Evolutionary conservation across 2,113 vertebrate genomes (phyloP), one percentile per base, ranked within the genome.

Genomic region (Okapia johnstoni): DNA sequence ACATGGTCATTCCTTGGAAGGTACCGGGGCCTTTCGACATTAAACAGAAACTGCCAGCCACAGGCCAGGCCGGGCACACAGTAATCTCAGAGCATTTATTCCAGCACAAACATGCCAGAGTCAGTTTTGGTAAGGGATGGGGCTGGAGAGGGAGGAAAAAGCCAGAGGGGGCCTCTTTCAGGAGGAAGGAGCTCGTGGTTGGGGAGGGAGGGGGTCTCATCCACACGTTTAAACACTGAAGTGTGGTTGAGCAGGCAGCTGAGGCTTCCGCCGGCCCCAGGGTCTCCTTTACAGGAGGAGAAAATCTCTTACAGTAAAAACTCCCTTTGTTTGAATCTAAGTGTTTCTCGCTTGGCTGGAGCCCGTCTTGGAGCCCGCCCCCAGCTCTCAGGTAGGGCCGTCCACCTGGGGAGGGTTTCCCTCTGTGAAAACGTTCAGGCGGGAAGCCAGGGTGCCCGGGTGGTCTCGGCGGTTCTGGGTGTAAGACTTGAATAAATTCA

Each of bases 81-180:
- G 96, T 98, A 98, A 97, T 98, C 97, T 93, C 98, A 97, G 96
- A 97, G 96, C 97, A 94, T 90, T 98, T 97, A 98, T 97, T 97
- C 97, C 94, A 93, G 60, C 8, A 15, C 50, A 43, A 6, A n/a
- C 23, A 15, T 36, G 6, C 23, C 4, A 30, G n/a, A 54, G n/a
- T n/a, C 26, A 36, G 9, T 12, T 58, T 54, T 33, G 0, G 2
- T 16, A 4, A 5, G 48, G 36, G 23, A 10, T 2, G 28, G 77
- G 7, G 52, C 0, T 12, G 10, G 14, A 17, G 55, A 23, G 8
- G 30, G 23, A 52, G 46, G 36, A 9, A 25, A 11, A 11, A 28
- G 33, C 17, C 14, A 1, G 14, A 36, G n/a, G 16, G 7, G 0
- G 1, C 2, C 46, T 12, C 63, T 28, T 12, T 87, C 94, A 81